Evolutionary conservation across 2,888 invertebrate genomes (phyloP).

Genomic region (Euzetes globulus): DNA sequence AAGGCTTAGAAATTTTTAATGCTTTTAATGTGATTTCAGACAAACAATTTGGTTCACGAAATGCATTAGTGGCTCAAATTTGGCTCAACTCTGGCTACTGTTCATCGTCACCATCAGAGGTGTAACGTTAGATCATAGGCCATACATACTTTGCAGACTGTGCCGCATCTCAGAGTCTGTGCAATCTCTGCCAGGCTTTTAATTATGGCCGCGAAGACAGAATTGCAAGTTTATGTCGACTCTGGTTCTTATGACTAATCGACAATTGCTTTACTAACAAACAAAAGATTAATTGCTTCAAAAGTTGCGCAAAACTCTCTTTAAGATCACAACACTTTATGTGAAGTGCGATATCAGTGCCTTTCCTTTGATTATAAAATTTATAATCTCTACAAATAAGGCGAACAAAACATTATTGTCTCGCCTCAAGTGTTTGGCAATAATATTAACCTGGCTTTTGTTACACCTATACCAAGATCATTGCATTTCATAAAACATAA

Average conservation of each 20-base stretch:
- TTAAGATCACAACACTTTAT: neutral
- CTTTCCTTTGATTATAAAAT: neutral
- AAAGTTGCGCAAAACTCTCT: neutral
- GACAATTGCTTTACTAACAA: neutral
- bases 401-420: neutral
- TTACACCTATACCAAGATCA: neutral
- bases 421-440: neutral
- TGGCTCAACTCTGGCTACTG: slow-evolving; percentile 22
- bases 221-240: neutral
- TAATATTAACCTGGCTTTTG: neutral
- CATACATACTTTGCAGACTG: neutral
- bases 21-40: slow-evolving; percentile 17
- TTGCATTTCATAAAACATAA: no score
- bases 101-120: slow-evolving; percentile 20
- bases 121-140: slow-evolving; percentile 28
- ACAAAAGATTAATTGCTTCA: slow-evolving; percentile 16
- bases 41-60: neutral
- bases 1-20: neutral
- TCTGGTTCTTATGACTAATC: neutral
- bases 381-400: neutral
- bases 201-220: slow-evolving; percentile 10
- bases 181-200: slow-evolving; percentile 15
- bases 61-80: neutral
- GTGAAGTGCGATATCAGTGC: neutral
- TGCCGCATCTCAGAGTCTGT: neutral